Evolutionary conservation across 1,140 invertebrate genomes (phyloP), one percentile per base, ranked within the genome.

Genomic region (Mizuhopecten yessoensis): DNA sequence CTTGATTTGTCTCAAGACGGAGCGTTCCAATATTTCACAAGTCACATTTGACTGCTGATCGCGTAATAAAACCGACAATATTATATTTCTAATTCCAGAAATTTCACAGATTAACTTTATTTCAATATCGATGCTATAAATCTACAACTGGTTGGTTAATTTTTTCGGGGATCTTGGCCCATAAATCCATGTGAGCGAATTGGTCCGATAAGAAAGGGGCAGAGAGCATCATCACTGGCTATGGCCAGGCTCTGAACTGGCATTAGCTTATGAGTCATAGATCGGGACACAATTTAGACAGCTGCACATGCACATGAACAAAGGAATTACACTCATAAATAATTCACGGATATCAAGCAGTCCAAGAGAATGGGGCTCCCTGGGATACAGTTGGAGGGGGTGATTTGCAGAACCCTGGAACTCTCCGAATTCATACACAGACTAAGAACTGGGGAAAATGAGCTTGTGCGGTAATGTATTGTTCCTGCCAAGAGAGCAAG

Each of bases 61-160:
- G 5, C 5, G 23, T 17, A 75, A 75, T 75, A 75, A 75, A 75
- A 75, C 57, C n/a, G 23, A 75, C 23, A 5, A 75, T 29, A 29
- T 75, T 75, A 75, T 29, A 75, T 75, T 75, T 75, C 57, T 75
- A 75, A 75, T 75, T 75, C 17, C 57, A 29, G 2, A 75, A 75
- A 75, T 75, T 75, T 75, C 57, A 75, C 57, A 75, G 57, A 75
- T 75, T 75, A 75, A 75, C 57, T 75, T 75, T 75, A 75, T 75
- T 75, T 75, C 57, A 5, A 5, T 75, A 75, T 75, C 57, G 29
- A 75, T 75, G 57, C 57, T n/a, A 75, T 75, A 75, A 75, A 75
- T 75, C 57, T 17, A 5, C 0, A n/a, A 75, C 57, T 75, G 57
- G 57, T 75, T 75, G 57, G 57, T 75, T 75, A 75, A 75, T 75